Base-by-base conservation (phyloP, 2,888 invertebrate genomes). In the Platycnemis pennipes region DNA sequence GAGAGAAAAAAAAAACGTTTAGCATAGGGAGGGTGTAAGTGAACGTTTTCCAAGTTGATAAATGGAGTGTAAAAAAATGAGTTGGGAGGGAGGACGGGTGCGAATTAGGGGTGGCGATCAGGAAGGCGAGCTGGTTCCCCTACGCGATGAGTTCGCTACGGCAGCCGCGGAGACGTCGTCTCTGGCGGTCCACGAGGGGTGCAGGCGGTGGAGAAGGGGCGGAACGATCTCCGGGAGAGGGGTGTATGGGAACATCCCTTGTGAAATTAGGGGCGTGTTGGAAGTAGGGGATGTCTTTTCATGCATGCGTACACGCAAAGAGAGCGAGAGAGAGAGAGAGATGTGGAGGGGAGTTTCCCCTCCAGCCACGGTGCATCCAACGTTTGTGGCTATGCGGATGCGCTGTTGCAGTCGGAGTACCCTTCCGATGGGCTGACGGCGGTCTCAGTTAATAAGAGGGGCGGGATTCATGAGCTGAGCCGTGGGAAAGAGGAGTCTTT, bases 381-480 rank as follows among this genome's bases (percentile, higher is more conserved):
- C 63, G 91, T 44, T 91, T 91, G 69, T 91, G 63, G 44, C 44
- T 63, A 91, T 91, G 44, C 91, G 69, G 63, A 91, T 91, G 56
- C 19, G 53, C 42, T 89, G 91, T 63, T 69, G 44, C 44, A 56
- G 63, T 89, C 16, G 88, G 45, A 88, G 88, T 45, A 45, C 49
- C 11, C 13, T 22, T 88, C 49, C 46, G 53, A 56, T 77, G 42
- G 91, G 19, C 37, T 77, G 77, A 77, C 77, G 77, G 56, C 3
- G 91, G 26, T 42, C 44, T 69, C 56, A n/a, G 69, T 63, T 56
- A 63, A 91, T 56, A 56, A 56, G 91, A 42, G 56, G 91, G 53
- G 63, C n/a, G 63, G 56, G 44, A 44, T 56, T 91, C 42, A 63
- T 42, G 63, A 56, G 89, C 31, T 19, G 31, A 56, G 56, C 37